These are phyloP conservation scores for Silurus meridionalis DNA, from an alignment of 2,113 vertebrate genomes.

Conservation along the genomic window DNA sequence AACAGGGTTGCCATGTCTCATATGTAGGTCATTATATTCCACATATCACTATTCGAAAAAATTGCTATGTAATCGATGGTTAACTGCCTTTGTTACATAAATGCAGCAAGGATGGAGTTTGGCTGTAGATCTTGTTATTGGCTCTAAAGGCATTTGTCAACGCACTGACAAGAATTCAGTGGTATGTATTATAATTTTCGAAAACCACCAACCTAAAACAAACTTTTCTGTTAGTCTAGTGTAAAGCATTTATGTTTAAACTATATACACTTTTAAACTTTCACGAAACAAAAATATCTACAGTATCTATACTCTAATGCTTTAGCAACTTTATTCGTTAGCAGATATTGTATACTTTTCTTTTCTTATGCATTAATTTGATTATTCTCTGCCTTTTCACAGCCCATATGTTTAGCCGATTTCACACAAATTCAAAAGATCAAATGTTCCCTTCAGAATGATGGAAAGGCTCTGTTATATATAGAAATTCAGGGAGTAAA, in stretches of 20 bases:
- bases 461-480: slow-evolving; percentile 76
- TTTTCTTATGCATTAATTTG: neutral
- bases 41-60: neutral
- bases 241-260: neutral
- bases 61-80: neutral
- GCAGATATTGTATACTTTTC: neutral
- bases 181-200: slow-evolving; percentile 64
- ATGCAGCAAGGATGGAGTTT: slow-evolving; percentile 87
- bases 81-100: neutral
- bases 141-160: slow-evolving; percentile 88
- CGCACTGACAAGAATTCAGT: slow-evolving; percentile 79
- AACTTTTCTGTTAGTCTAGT: neutral
- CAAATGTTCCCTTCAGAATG: slow-evolving; percentile 71
- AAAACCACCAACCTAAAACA: neutral
- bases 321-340: neutral
- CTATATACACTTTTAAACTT: neutral
- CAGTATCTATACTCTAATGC: neutral
- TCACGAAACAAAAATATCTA: neutral
- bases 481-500: slow-evolving; percentile 79
- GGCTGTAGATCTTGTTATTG: slow-evolving; percentile 86
- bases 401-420: slow-evolving; percentile 83
- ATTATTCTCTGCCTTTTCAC: slow-evolving; percentile 28
- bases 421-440: slow-evolving; percentile 86
- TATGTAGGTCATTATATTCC: neutral
- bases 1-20: neutral